Conservation (phyloP, 1,140 invertebrate genomes). For the Phortica variegata region DNA sequence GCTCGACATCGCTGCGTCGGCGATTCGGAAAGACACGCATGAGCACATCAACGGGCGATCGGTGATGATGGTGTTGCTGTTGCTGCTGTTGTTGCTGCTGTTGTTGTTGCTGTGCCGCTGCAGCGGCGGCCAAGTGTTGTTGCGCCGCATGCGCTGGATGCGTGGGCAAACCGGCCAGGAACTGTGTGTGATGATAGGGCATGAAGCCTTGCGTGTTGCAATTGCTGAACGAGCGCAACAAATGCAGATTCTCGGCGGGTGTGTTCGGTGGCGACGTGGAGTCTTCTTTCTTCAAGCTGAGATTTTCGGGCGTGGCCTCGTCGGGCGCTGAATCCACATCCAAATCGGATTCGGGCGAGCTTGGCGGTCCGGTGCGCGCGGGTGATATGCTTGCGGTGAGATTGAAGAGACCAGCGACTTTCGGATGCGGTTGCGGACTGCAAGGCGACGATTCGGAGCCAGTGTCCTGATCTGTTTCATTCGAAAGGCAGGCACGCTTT, state of each 20-base stretch:
- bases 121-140: slow-evolving; percentile 12
- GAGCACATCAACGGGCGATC: slow-evolving; percentile 74
- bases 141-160: slow-evolving; percentile 33
- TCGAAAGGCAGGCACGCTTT: slow-evolving; percentile 60
- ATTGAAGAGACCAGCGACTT: slow-evolving; percentile 53
- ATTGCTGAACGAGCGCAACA: slow-evolving; percentile 43
- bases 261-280: slow-evolving; percentile 50
- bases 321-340: slow-evolving; percentile 60
- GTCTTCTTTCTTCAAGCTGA: slow-evolving; percentile 61
- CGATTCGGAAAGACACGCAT: slow-evolving; percentile 81
- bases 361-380: slow-evolving; percentile 54
- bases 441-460: slow-evolving; percentile 60
- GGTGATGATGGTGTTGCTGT: slow-evolving; percentile 56
- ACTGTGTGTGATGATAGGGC: slow-evolving; percentile 60
- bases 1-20: slow-evolving; percentile 79
- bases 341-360: slow-evolving; percentile 59
- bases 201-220: slow-evolving; percentile 53
- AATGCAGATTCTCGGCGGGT: slow-evolving; percentile 44
- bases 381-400: slow-evolving; percentile 57
- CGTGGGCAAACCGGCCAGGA: slow-evolving; percentile 38
- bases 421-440: slow-evolving; percentile 56
- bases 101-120: slow-evolving; percentile 23
- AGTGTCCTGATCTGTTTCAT: slow-evolving; percentile 56
- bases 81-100: slow-evolving; percentile 54
- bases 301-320: slow-evolving; percentile 65